phyloP scores from a whole-genome alignment of 2,888 invertebrate species.

The Stenoptilia bipunctidactyla region DNA sequence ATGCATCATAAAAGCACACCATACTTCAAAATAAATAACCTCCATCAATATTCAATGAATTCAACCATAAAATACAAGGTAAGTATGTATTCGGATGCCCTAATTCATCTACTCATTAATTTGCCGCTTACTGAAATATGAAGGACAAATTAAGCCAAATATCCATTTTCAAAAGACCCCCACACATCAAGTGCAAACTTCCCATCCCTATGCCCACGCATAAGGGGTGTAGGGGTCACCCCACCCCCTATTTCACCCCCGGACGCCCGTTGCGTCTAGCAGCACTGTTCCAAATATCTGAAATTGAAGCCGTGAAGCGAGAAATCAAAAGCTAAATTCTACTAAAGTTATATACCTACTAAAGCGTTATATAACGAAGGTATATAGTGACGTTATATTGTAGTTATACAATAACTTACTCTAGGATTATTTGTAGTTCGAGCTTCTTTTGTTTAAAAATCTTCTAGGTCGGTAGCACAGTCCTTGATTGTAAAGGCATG shows the following conservation, averaged over 20 bases:
- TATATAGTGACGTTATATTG: too few relatives aligned
- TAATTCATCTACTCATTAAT: not conserved
- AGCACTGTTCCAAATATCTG: not conserved
- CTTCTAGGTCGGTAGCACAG: too few relatives aligned
- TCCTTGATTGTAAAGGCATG: too few relatives aligned
- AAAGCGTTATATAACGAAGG: too few relatives aligned
- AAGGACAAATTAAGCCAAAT: slow-evolving; percentile 1
- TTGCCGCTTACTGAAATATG: not conserved
- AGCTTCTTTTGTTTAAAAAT: too few relatives aligned
- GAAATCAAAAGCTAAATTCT: not conserved
- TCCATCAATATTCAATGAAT: too few relatives aligned
- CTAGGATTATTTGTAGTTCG: too few relatives aligned
- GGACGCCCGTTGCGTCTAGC: slow-evolving; percentile 38
- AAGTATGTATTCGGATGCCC: not conserved
- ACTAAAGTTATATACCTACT: slow-evolving; percentile 2
- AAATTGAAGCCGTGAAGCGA: not conserved
- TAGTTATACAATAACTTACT: too few relatives aligned
- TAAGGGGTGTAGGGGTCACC: slow-evolving; percentile 16
- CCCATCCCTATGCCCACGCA: slow-evolving; percentile 25
- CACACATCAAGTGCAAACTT: slow-evolving; percentile 36
- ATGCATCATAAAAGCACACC: too few relatives aligned
- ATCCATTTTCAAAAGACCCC: slow-evolving; percentile 29
- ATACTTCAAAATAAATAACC: too few relatives aligned
- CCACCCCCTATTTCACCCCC: slow-evolving; percentile 8
- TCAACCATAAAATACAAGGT: too few relatives aligned